Base-by-base conservation (phyloP, 2,113 vertebrate species). In the Ahaetulla prasina region DNA sequence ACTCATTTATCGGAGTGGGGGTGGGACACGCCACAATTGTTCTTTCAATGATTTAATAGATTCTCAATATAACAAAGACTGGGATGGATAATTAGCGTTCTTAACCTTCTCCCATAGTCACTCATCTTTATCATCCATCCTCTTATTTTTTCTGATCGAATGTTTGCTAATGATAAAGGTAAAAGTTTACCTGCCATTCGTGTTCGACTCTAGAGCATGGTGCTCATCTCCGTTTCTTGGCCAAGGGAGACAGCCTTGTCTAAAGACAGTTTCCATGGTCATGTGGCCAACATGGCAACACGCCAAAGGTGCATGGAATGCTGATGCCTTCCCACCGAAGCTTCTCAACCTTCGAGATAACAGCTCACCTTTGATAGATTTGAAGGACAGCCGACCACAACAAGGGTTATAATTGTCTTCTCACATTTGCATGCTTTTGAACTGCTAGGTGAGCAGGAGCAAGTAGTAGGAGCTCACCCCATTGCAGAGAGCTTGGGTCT, bases 241-340 rank as follows among this genome's bases (percentile, higher is more conserved):
- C 11, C 27, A 3, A 63, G 27, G 57, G 10, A 63, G 27, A 10
- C 60, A 63, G 60, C 60, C 2, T 68, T 68, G 12, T 68, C 60
- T 4, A 68, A 68, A 68, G 60, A 14, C 30, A n/a, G 12, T 63
- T 63, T 63, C 30, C 30, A 4, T 68, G 30, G 30, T 2, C 60
- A n/a, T 68, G 4, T n/a, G 12, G 12, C 12, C 12, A n/a, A n/a
- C 60, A 68, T n/a, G 30, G 60, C 60, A 30, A 16, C n/a, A 68
- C 0, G 4, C 30, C 4, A n/a, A n/a, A 68, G 12, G 11, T 14
- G 0, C 12, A 68, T 2, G 1, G 30, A n/a, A 68, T n/a, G 1
- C 60, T 63, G 27, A 30, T 30, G 12, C 60, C 60, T 68, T 68
- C 0, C 11, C 3, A n/a, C 11, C 3, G 2, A 74, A 74, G 16